A percentile compares a stretch with the other conserved stretches of the same genome.
Conservation (phyloP, 2,113 vertebrate species). For the Phrynosoma blainvillii region DNA sequence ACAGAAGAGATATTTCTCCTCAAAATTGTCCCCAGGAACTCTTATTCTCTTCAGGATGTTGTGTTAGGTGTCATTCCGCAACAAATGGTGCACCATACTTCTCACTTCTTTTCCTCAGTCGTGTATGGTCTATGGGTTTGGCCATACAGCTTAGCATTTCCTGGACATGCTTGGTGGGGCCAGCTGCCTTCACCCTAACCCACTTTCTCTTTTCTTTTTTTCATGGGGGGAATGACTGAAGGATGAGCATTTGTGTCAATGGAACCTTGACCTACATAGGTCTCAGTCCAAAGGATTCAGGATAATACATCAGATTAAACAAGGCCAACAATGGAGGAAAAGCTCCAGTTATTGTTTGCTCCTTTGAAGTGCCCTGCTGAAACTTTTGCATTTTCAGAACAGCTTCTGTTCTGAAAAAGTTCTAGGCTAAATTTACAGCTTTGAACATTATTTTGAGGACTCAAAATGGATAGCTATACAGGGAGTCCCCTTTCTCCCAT, state of each 20-base stretch:
- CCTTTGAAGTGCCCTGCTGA: conserved; percentile 25
- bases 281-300: conserved; percentile 67
- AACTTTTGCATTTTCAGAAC: neutral
- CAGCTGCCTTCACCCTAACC: conserved; percentile 48
- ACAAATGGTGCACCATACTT: neutral
- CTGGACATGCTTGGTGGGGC: conserved; percentile 3
- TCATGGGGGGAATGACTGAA: conserved; percentile 33
- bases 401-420: accelerated
- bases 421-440: conserved; percentile 3
- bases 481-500: neutral
- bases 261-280: conserved; percentile 71
- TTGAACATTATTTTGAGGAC: conserved; percentile 23
- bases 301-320: conserved; percentile 69
- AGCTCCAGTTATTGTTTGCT: conserved; percentile 15
- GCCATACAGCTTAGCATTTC: accelerated
- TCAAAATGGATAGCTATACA: neutral
- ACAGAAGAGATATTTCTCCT: neutral
- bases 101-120: neutral
- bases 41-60: neutral
- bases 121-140: accelerated
- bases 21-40: neutral
- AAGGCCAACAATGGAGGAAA: conserved; percentile 58
- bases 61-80: neutral
- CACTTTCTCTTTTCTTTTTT: conserved; percentile 56
- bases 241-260: conserved; percentile 65